Conservation (phyloP, 2,888 invertebrate species). For the Anagyrus pseudococci region DNA sequence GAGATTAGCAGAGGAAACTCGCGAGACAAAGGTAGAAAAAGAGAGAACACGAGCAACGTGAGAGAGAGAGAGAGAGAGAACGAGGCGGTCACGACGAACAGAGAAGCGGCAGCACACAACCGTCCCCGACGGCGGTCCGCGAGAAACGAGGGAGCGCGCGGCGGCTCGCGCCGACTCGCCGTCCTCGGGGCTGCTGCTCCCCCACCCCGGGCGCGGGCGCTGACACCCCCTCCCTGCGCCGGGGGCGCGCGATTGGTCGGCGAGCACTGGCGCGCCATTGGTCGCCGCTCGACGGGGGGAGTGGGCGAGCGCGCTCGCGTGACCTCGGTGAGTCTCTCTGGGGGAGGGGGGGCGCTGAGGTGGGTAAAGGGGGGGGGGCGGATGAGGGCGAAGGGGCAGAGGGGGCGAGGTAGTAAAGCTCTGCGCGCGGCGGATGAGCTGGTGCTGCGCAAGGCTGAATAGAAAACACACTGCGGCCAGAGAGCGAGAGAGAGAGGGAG, state of each 20-base stretch:
- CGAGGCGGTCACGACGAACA: conserved; percentile 19
- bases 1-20: too few species aligned
- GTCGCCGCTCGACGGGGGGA: not conserved
- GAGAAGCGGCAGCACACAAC: conserved; percentile 48
- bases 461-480: too few species aligned
- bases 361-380: not conserved
- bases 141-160: conserved; percentile 56
- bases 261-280: conserved; percentile 29
- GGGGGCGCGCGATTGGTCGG: not conserved
- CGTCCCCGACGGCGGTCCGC: conserved; percentile 55
- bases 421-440: conserved; percentile 39
- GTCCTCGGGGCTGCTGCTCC: conserved; percentile 40
- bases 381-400: not conserved
- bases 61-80: too few species aligned
- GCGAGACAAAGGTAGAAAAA: too few species aligned
- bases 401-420: not conserved
- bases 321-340: too few species aligned
- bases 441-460: too few species aligned
- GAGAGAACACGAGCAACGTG: too few species aligned
- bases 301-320: conserved; percentile 1
- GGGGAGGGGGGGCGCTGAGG: too few species aligned
- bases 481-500: not conserved
- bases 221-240: conserved; percentile 26
- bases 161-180: conserved; percentile 51
- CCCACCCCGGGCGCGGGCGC: conserved; percentile 40